Evolutionary conservation across 2,888 invertebrate species (phyloP).

Genomic region (Cerastis leucographa): DNA sequence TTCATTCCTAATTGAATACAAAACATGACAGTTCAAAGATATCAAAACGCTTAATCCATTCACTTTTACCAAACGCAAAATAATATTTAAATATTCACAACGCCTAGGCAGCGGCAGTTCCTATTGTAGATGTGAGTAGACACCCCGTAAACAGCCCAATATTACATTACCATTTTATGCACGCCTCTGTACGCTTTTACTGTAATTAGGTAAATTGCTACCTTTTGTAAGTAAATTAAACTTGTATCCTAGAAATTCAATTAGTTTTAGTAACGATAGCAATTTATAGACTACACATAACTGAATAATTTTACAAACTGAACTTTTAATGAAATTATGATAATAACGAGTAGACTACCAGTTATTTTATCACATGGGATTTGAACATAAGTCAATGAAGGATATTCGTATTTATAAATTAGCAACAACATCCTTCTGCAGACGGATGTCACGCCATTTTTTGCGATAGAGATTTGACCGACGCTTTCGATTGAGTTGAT

Average conservation of each 20-base stretch:
- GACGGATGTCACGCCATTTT: background rate
- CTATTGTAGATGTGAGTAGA: conserved; percentile 37
- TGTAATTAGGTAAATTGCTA: conserved; percentile 45
- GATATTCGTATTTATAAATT: background rate
- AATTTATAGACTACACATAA: conserved; percentile 15
- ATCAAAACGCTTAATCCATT: conserved; percentile 28
- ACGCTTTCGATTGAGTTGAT: conserved; percentile 24
- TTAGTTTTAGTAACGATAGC: conserved; percentile 18
- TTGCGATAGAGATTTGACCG: background rate
- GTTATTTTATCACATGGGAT: background rate
- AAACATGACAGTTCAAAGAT: background rate
- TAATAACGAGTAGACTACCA: background rate
- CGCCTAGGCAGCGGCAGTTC: conserved; percentile 50
- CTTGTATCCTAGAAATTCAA: conserved; percentile 18
- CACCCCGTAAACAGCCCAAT: conserved; percentile 45
- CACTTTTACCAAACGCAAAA: conserved; percentile 34
- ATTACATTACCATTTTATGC: conserved; percentile 52
- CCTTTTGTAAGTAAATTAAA: conserved; percentile 18
- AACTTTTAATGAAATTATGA: conserved; percentile 24
- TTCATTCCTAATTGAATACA: background rate
- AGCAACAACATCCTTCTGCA: background rate
- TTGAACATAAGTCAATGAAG: background rate
- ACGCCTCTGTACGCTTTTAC: conserved; percentile 32
- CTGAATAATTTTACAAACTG: conserved; percentile 21
- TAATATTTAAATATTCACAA: conserved; percentile 61